Evolutionary conservation across 2,113 vertebrate species (phyloP), one percentile per base, ranked within the genome.

Genomic region (Tyrannus savana): DNA sequence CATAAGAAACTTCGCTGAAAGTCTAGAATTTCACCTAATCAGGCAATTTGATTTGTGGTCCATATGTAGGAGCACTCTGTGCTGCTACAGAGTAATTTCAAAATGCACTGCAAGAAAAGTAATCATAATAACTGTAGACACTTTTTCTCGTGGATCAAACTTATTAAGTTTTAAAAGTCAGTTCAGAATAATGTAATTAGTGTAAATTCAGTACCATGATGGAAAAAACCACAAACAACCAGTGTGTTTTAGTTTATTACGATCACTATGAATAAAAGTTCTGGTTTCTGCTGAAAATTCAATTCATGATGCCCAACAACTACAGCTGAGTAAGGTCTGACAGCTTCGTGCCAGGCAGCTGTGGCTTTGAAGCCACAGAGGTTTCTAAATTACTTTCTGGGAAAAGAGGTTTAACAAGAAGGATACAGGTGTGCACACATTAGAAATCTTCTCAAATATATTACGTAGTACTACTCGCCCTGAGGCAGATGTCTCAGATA

Each of bases 11-110:
- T 94, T 90, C 78, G 73, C 88, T 94, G 49, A 77, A 93, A 89
- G 72, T 95, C 68, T 96, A 87, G 90, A 86, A 93, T 95, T 97
- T 87, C 93, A 93, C 56, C 79, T 96, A 94, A 94, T 93, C 83
- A 96, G 53, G 52, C 39, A 93, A 95, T 92, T 75, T 87, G 83
- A 93, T 96, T 95, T 90, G 85, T 56, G 19, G 64, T 24, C 82
- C 60, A 53, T 10, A 21, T 46, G 47, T 52, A 93, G 56, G 21
- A 90, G 60, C 64, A 78, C 47, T 71, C 83, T 63, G 47, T 3
- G 8, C 73, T 84, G 68, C 64, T 92, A 73, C 19, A 63, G 39
- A 92, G 33, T 55, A 75, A 94, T 78, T 85, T 89, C 62, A 81
- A 91, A 95, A 90, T 56, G 31, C 19, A 84, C 56, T 84, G 28